Evolutionary conservation across 2,797 vertebrate genomes (phyloP).

Genomic region (Micropoecilia bifurca): DNA sequence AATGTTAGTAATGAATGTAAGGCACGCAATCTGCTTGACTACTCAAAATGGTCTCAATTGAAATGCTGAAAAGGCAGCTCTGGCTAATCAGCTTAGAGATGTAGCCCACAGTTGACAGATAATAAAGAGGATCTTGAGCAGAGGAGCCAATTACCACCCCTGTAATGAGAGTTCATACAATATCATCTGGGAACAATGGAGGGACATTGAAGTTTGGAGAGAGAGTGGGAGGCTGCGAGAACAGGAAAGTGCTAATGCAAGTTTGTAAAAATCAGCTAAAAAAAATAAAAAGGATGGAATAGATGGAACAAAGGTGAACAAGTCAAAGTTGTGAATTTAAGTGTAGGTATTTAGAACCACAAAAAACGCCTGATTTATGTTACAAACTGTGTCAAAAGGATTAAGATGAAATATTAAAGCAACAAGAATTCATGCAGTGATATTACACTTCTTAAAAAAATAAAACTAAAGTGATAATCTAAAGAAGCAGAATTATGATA

Average conservation of each 20-base stretch:
- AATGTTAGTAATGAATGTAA: slow-evolving; percentile 61
- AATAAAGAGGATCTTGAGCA: slow-evolving; percentile 73
- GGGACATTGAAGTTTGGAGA: slow-evolving; percentile 25
- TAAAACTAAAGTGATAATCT: neutral
- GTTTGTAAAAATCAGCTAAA: neutral
- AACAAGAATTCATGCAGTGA: neutral
- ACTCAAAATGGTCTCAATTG: slow-evolving; percentile 72
- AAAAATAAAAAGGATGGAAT: neutral
- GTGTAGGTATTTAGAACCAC: neutral
- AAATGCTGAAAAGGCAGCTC: slow-evolving; percentile 74
- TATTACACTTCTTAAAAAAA: neutral
- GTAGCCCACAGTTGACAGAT: slow-evolving; percentile 70
- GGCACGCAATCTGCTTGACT: slow-evolving; percentile 57
- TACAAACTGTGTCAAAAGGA: neutral
- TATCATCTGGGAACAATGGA: slow-evolving; percentile 62
- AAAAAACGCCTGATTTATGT: neutral
- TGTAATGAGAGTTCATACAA: slow-evolving; percentile 68
- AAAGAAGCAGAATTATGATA: neutral
- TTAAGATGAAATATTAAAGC: neutral
- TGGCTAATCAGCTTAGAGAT: slow-evolving; percentile 79
- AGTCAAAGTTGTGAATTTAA: neutral
- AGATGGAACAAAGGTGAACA: neutral
- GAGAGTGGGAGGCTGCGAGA: slow-evolving; percentile 17
- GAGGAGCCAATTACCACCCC: slow-evolving; percentile 70
- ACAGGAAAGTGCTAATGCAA: neutral